Percentiles rank a stretch among this genome's conserved stretches.
Evolutionary conservation across 2,888 invertebrate genomes (phyloP).

Genomic region (Lasioglossum leucozonium): DNA sequence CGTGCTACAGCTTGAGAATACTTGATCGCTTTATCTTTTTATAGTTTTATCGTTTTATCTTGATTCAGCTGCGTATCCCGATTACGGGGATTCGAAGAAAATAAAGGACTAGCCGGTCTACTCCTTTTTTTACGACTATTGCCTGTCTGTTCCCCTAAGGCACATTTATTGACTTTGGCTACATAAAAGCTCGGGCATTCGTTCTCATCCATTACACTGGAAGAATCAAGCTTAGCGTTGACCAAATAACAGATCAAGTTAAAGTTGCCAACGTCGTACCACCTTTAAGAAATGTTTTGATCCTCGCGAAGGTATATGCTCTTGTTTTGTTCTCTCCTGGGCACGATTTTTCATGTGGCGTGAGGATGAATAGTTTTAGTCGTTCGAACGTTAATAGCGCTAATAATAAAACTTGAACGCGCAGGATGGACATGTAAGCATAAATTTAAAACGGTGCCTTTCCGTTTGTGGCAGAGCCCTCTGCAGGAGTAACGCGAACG

Average conservation of each 20-base stretch:
- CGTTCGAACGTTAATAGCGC: neutral
- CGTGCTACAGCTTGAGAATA: neutral
- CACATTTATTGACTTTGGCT: neutral
- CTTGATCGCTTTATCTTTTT: neutral
- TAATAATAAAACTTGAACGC: constrained; percentile 16
- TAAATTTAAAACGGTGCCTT: neutral
- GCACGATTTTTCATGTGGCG: neutral
- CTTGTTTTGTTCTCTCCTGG: neutral
- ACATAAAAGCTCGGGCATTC: neutral
- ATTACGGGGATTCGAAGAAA: neutral
- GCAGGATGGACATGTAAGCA: neutral
- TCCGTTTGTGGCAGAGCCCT: neutral
- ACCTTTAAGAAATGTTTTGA: neutral
- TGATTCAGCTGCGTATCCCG: neutral
- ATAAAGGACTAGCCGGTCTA: neutral
- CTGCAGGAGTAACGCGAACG: neutral
- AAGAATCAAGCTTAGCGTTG: neutral
- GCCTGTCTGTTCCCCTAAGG: constrained; percentile 7
- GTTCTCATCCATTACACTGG: neutral
- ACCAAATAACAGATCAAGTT: neutral
- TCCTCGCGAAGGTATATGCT: neutral
- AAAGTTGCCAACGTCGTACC: neutral
- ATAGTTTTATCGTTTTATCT: neutral
- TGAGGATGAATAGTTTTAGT: neutral
- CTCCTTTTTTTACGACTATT: neutral